Percentiles rank a stretch among this genome's conserved stretches.
These are phyloP conservation scores for Dryoscopus gambensis DNA, from an alignment of 2,113 vertebrate species.

Conservation along the genomic window DNA sequence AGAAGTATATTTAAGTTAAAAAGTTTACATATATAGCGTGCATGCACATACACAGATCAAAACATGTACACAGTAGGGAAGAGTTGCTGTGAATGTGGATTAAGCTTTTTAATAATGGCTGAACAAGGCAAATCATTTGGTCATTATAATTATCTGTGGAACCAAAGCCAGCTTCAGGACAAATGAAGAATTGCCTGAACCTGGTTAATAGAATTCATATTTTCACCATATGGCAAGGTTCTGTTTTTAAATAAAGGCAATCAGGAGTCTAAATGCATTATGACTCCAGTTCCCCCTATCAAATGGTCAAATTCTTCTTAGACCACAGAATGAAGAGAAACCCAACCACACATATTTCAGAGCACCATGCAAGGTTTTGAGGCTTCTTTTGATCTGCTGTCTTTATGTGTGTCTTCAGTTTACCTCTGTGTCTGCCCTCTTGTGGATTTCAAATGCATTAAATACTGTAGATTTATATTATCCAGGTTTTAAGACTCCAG, in stretches of 20 bases:
- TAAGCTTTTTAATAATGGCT: not conserved
- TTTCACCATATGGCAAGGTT: not conserved
- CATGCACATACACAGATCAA: not conserved
- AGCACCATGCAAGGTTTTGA: not conserved
- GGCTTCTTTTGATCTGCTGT: not conserved
- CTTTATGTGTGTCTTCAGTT: not conserved
- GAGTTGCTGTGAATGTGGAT: not conserved
- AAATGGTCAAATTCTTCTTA: not conserved
- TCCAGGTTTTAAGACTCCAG: not conserved
- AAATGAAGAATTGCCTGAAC: not conserved
- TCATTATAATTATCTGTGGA: not conserved
- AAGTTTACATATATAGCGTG: not conserved
- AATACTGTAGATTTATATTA: not conserved
- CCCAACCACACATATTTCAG: not conserved
- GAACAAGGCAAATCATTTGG: not conserved
- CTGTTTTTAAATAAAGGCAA: not conserved
- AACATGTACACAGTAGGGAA: not conserved
- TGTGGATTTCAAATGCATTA: not conserved
- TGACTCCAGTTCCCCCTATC: not conserved
- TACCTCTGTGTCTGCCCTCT: conserved; percentile 19
- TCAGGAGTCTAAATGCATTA: not conserved
- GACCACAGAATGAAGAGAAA: not conserved
- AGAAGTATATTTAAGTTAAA: not conserved
- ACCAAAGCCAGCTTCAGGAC: not conserved
- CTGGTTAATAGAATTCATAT: not conserved